Base-by-base conservation (phyloP, 2,888 invertebrate species). In the Drosophila maculinotata region DNA sequence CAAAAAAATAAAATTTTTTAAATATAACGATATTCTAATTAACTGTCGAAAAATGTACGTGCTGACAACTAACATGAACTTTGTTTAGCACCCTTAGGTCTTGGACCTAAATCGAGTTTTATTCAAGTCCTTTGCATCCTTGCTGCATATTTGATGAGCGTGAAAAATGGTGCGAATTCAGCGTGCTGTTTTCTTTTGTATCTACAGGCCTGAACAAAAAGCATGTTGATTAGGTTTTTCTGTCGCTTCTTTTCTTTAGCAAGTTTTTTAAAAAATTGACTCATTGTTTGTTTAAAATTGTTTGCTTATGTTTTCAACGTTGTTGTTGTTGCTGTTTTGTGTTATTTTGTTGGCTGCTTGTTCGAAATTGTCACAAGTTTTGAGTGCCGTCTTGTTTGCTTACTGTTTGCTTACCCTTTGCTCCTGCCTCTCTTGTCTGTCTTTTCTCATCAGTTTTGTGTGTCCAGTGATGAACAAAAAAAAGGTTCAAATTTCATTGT, bases 251-350 rank as follows among this genome's bases (percentile, higher is more conserved):
- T 53, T 57, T 58, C 47, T 62, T 44, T 44, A 10, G n/a, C 8
- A 33, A 35, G 20, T 41, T 57, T 49, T 35, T 49, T 14, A n/a
- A 25, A 42, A 70, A 49, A 66, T 70, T 72, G 47, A 72, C 67
- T 69, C 14, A 58, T 69, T 79, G 80, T 79, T 83, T 76, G 83
- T 53, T 57, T 17, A 58, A 73, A 80, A 74, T 70, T 79, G 74
- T 79, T 70, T 79, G 53, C 70, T 70, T 68, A 59, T 59, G 77
- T 30, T 66, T 23, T 53, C 14, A 23, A 9, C 20, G 20, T 41
- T 31, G 42, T 38, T 68, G 31, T 54, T 35, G 52, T 45, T 42
- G 39, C 17, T 51, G 33, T 47, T n/a, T n/a, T n/a, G n/a, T 54
- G 17, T 36, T 28, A 10, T 31, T 45, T 12, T 9, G 20, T 28